Conservation (phyloP, 2,113 vertebrate genomes). For the Pantherophis guttatus region DNA sequence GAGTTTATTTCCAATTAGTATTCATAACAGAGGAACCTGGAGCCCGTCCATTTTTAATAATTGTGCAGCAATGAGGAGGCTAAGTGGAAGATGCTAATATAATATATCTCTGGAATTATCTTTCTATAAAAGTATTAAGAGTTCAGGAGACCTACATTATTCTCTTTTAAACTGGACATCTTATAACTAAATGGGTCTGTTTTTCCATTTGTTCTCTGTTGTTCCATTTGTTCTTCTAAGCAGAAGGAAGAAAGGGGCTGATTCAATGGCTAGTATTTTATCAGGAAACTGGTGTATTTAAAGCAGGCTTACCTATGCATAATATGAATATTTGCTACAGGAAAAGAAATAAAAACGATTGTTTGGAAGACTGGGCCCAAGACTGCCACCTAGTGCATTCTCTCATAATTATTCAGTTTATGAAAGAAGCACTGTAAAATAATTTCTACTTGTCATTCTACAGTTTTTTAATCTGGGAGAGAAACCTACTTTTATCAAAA, state of each 20-base stretch:
- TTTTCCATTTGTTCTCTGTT: neutral
- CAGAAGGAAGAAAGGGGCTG: neutral
- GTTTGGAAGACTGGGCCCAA: neutral
- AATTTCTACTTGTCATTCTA: neutral
- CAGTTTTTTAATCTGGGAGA: neutral
- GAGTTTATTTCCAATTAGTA: neutral
- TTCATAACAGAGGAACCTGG: neutral
- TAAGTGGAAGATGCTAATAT: neutral
- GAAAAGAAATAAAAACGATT: neutral
- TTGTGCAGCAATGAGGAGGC: neutral
- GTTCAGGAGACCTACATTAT: neutral
- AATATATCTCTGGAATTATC: no score
- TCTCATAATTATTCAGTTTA: neutral
- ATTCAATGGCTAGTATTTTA: neutral
- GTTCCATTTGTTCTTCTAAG: neutral
- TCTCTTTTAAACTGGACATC: neutral
- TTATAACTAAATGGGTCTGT: neutral
- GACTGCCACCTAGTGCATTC: constrained; percentile 16
- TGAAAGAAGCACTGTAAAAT: neutral
- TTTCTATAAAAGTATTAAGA: neutral
- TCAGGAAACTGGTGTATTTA: neutral
- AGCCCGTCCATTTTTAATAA: neutral
- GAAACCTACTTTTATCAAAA: neutral
- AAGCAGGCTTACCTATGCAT: neutral
- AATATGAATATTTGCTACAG: neutral